Evolutionary conservation across 2,797 vertebrate species (phyloP).

Genomic region (Tragelaphus eurycerus): DNA sequence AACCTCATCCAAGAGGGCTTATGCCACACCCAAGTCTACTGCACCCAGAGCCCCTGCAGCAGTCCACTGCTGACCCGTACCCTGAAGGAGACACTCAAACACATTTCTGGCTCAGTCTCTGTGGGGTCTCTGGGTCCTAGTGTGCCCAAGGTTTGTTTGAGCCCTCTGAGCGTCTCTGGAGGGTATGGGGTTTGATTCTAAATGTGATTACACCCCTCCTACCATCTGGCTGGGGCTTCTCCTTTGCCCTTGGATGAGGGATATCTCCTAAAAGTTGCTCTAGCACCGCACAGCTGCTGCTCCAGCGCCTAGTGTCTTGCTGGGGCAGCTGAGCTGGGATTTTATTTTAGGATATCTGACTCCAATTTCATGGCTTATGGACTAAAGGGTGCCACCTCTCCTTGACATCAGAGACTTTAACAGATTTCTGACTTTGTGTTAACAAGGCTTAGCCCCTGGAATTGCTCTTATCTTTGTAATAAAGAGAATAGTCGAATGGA

Average conservation of each 20-base stretch:
- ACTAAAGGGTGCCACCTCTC: not conserved
- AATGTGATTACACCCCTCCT: not conserved
- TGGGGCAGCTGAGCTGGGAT: not conserved
- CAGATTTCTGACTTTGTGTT: not conserved
- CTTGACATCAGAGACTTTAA: not conserved
- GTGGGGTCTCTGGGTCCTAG: not conserved
- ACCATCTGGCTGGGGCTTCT: not conserved
- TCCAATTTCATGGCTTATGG: not conserved
- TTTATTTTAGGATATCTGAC: not conserved
- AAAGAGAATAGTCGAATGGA: not conserved
- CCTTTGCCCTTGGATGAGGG: not conserved
- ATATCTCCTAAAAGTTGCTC: not conserved
- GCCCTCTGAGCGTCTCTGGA: not conserved
- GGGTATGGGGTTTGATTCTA: not conserved
- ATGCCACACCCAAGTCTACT: not conserved
- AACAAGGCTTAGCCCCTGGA: not conserved
- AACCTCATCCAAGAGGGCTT: not conserved
- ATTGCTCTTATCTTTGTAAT: not conserved
- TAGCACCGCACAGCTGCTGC: accelerated
- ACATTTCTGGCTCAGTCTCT: not conserved
- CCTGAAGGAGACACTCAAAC: not conserved
- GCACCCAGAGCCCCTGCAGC: not conserved
- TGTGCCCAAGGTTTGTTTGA: not conserved
- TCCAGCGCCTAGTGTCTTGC: not conserved
- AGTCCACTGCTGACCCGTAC: not conserved